Percentiles rank a stretch among this genome's conserved stretches.
Conservation (phyloP, 2,113 vertebrate species). For the human (Homo sapiens) region GRCh38 chr1:113372501-113373000, state of each 20-base stretch:
- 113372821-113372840: constrained; percentile 32
- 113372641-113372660: constrained; percentile 26
- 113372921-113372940: neutral
- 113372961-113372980: neutral
- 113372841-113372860: constrained; percentile 47
- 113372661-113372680: constrained; percentile 72
- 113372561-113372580: constrained; percentile 77
- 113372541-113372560: constrained; percentile 74
- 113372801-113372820: neutral
- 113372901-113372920: neutral
- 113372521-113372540: constrained; percentile 62
- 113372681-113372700: constrained; percentile 74
- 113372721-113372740: constrained; percentile 57
- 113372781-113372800: neutral
- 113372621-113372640: constrained; percentile 28
- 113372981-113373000: neutral
- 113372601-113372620: constrained; percentile 60
- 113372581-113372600: constrained; percentile 73
- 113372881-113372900: neutral
- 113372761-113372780: constrained; percentile 43
- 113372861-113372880: constrained; percentile 7
- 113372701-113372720: constrained; percentile 19
- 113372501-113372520: constrained; percentile 78
- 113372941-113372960: neutral
- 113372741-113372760: constrained; percentile 55